Percentiles rank a stretch among this genome's conserved stretches.
phyloP scores from a whole-genome alignment of 2,113 vertebrate genomes.

The Phocoena phocoena region DNA sequence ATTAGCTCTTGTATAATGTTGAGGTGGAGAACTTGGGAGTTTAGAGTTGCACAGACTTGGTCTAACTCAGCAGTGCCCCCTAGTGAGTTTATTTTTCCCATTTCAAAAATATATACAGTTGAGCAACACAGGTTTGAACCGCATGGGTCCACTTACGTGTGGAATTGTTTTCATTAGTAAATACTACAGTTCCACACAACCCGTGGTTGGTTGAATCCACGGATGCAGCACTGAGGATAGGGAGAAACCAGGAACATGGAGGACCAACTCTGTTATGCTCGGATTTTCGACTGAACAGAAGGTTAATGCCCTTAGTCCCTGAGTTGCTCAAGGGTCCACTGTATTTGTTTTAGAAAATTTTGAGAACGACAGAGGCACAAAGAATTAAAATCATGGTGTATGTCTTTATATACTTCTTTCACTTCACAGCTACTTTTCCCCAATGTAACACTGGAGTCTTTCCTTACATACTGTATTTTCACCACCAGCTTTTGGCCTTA shows the following conservation, averaged over 20 bases:
- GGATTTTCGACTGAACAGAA: background rate
- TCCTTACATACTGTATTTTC: accelerated
- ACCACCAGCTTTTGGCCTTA: background rate
- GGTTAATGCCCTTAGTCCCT: background rate
- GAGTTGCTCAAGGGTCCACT: background rate
- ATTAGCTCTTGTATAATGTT: background rate
- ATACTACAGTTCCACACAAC: background rate
- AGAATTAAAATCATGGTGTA: background rate
- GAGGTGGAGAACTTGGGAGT: background rate
- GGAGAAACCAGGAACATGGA: background rate
- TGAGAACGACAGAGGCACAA: background rate
- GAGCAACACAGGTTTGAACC: background rate
- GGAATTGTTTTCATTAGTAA: background rate
- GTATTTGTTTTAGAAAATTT: background rate
- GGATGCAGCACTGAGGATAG: background rate
- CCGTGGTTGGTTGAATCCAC: background rate
- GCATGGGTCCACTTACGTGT: background rate
- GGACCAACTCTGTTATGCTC: background rate
- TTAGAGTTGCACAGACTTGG: background rate
- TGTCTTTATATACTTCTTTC: background rate
- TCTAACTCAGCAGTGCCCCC: background rate
- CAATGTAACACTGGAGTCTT: background rate
- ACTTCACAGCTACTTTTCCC: background rate
- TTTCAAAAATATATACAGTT: background rate
- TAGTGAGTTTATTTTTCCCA: background rate